Evolutionary conservation across 2,888 invertebrate genomes (phyloP), one percentile per base, ranked within the genome.

Genomic region (Phyllotreta cruciferae): DNA sequence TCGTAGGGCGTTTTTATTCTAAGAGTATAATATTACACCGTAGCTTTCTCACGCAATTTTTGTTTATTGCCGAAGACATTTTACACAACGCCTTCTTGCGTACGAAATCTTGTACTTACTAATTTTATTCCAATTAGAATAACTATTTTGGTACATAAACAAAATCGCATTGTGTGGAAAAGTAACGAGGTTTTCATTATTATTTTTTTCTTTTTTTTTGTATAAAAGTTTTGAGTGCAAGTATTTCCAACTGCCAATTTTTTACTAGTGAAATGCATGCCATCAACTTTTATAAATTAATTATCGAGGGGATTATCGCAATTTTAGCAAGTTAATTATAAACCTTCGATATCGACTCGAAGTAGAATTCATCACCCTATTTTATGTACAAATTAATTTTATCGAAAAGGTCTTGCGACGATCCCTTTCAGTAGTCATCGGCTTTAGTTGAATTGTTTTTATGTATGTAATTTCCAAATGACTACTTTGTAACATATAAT

Each of bases 161-260:
- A 44, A 44, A 6, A 44, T n/a, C 10, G 10, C 10, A 44, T 13
- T 44, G 10, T n/a, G 44, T 44, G 10, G 10, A 44, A n/a, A 44
- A 44, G 10, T 14, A 3, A 14, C 7, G 44, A 24, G 24, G 24
- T 24, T 24, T 24, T 24, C 24, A 24, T 24, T 44, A 44, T n/a
- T 10, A 13, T 10, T 13, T 44, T 44, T 6, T 62, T 56, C n/a
- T 41, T 38, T 54, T 55, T 56, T 62, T 62, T 56, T 62, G 62
- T 62, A 62, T 56, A 49, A 56, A 62, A 47, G 34, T 41, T 60
- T 61, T 14, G 60, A 67, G 63, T 66, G 67, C 67, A 62, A 64
- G 65, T 69, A 63, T 65, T 61, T 64, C 60, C 60, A 62, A 64
- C 66, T 64, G 62, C 63, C 63, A 66, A 61, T 61, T 66, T 65